Percentiles rank a stretch among this genome's conserved stretches.
These are phyloP conservation scores for Pandemis corylana DNA, from an alignment of 2,888 invertebrate genomes.

Conservation along the genomic window DNA sequence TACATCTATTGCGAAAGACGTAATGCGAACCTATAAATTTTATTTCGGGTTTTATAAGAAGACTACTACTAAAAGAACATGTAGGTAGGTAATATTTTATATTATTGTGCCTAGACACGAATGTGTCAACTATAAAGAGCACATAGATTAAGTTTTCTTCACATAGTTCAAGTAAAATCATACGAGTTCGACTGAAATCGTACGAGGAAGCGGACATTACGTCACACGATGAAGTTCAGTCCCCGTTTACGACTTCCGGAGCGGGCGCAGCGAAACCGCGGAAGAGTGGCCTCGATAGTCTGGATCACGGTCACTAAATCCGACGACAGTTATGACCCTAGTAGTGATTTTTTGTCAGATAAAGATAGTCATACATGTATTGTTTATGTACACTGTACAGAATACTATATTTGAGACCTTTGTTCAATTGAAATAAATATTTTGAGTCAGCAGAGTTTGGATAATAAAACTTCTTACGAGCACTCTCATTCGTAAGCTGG, in stretches of 20 bases:
- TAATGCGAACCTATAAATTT: neutral
- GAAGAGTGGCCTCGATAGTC: slow-evolving; percentile 37
- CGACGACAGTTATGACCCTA: neutral
- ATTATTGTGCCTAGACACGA: neutral
- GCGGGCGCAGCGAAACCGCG: slow-evolving; percentile 22
- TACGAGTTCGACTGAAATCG: slow-evolving; percentile 10
- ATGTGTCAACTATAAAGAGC: neutral
- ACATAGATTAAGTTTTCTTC: neutral
- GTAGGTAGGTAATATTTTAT: neutral
- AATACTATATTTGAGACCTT: too few species aligned
- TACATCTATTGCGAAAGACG: neutral
- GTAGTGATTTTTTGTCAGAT: too few species aligned
- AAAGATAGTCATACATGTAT: too few species aligned
- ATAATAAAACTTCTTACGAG: too few species aligned
- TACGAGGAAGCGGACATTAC: slow-evolving; percentile 37
- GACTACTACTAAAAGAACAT: neutral
- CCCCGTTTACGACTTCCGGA: slow-evolving; percentile 35
- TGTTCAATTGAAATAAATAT: too few species aligned
- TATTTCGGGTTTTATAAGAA: neutral
- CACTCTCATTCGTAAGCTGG: too few species aligned
- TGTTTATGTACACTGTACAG: too few species aligned
- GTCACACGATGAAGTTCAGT: slow-evolving; percentile 30
- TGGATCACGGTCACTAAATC: slow-evolving; percentile 37
- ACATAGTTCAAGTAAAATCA: slow-evolving; percentile 1
- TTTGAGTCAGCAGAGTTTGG: too few species aligned